Base-by-base conservation (phyloP, 2,797 vertebrate species). In the Pangasius djambal region DNA sequence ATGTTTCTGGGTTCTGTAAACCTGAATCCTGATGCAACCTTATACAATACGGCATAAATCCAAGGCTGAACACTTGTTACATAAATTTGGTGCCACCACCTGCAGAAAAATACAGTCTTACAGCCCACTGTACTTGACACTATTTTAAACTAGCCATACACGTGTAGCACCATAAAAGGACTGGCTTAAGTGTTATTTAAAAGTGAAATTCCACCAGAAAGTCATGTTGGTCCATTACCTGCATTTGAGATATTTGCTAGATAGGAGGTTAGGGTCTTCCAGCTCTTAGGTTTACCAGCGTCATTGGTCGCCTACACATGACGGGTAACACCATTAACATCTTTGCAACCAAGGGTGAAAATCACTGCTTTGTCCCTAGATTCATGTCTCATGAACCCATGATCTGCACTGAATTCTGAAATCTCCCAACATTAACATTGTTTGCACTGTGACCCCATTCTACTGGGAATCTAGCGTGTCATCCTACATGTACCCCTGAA, bases 261-360 rank as follows among this genome's bases (percentile, higher is more conserved):
- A 82, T 94, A 94, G n/a, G 89, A 89, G 0, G 92, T 83, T 74
- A 97, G 85, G 0, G 0, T 93, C 0, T 75, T 82, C 96, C 96
- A 97, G 91, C 90, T 90, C 5, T 52, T 57, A 10, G 92, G 92
- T 31, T 84, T 83, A 6, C 22, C 88, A 34, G 52, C 83, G 6
- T 59, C 87, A 70, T 90, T 88, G 10, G 70, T 87, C 13, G 77
- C 81, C 90, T 90, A 48, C 50, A 28, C 70, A 82, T 81, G 34
- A 0, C 0, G 55, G 90, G 0, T 65, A 4, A 50, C 44, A 50
- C 9, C 2, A 10, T 48, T 77, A 48, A 44, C 6, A 18, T 72
- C 20, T 74, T 22, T 22, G 70, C 3, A 52, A 52, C 6, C 31
- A 4, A 48, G 4, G 3, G 8, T 8, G 2, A 44, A 7, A 22